These are phyloP conservation scores for Gambusia holbrooki DNA, from an alignment of 2,113 vertebrate species.

Conservation along the genomic window DNA sequence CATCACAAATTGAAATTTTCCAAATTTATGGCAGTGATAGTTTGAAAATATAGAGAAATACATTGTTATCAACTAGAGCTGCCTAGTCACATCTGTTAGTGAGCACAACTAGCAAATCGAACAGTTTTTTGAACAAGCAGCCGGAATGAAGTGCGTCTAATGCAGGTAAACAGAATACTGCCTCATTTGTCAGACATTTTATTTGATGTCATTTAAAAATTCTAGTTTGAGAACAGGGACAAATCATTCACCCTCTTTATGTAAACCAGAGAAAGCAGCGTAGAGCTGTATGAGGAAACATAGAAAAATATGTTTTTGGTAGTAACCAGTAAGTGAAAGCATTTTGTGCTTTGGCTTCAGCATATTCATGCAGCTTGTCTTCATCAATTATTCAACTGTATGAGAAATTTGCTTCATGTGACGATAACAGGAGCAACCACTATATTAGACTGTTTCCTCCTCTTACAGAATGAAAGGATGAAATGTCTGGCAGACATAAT, in stretches of 20 bases:
- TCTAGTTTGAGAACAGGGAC: too few species aligned
- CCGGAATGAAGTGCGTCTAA: neutral
- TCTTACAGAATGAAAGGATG: neutral
- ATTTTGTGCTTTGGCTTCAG: constrained; percentile 16
- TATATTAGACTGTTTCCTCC: neutral
- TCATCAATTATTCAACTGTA: constrained; percentile 43
- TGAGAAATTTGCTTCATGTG: constrained; percentile 9
- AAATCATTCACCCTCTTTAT: neutral
- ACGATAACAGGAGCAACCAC: constrained; percentile 13
- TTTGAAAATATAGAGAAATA: neutral
- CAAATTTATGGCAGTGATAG: neutral
- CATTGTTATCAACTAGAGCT: too few species aligned
- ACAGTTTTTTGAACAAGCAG: neutral
- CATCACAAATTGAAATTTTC: neutral
- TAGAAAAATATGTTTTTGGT: neutral
- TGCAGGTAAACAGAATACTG: neutral
- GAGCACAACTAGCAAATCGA: too few species aligned
- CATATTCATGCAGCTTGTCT: constrained; percentile 32
- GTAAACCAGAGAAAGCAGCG: neutral
- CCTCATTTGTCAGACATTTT: too few species aligned
- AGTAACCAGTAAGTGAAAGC: neutral
- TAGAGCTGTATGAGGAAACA: neutral
- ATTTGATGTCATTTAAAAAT: too few species aligned
- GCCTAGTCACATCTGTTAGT: too few species aligned
- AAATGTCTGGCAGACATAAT: constrained; percentile 9